Evolutionary conservation across 2,888 invertebrate species (phyloP), one percentile per base, ranked within the genome.

Genomic region (Acleris sparsana): DNA sequence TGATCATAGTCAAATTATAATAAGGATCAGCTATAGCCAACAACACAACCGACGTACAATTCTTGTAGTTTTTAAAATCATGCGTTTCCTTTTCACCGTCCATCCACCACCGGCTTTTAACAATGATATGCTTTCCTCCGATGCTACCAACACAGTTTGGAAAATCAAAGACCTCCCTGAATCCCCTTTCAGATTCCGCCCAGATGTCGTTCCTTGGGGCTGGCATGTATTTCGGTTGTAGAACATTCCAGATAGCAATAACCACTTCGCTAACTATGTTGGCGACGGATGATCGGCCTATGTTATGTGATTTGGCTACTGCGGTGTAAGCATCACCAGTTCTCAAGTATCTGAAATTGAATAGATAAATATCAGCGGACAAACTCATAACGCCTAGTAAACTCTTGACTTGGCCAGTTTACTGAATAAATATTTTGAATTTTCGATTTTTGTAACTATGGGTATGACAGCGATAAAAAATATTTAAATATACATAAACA

Each of bases 91-190:
- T 46, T 1, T 46, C 17, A 6, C 46, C 17, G n/a, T 17, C n/a
- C 5, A 17, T 6, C 17, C 46, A 46, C 46, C 6, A 17, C 13
- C 39, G 39, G 2, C 22, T 49, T 17, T 17, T 65, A 7, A 53
- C 49, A 5, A 65, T 29, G 4, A 65, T 44, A 46, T 65, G 60
- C n/a, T 20, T 29, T 0, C 55, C 65, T 0, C 60, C 65, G 0
- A 65, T 17, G 44, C 65, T 65, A 1, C 65, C 65, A 0, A 65
- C 53, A 13, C 65, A 65, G 7, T 65, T 65, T 0, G 65, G 60
- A 3, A 65, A 29, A 3, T 51, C 46, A 7, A 17, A 51, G 2
- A 17, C 16, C 0, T 61, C 33, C 11, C 13, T 18, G 17, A 55
- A 65, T 9, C 17, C 65, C 1, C 9, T n/a, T 13, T 43, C 55